Base-by-base conservation (phyloP, 1,140 invertebrate species). In the Ladona fulva region DNA sequence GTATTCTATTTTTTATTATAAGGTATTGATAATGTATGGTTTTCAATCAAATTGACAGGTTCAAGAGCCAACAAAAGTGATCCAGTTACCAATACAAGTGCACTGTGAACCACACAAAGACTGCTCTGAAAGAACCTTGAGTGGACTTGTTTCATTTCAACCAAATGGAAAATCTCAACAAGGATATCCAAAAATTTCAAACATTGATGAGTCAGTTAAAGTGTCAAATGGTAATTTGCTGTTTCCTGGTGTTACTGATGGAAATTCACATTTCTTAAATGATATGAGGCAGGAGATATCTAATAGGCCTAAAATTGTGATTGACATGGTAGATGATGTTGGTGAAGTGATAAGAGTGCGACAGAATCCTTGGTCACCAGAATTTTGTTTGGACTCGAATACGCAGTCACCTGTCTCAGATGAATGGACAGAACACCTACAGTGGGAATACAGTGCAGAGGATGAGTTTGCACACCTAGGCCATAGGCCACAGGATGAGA, bases 401-500 rank as follows among this genome's bases (percentile, higher is more conserved):
- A 19, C 14, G 5, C 52, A 66, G n/a, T 16, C 52, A 66, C 52
- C 52, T 6, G n/a, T 66, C 14, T 22, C 52, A 3, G n/a, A 12
- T 6, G 52, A 66, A 3, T 66, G 52, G 52, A 66, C 52, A 6
- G n/a, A 22, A 66, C 14, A 66, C 14, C 14, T 66, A 3, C 52
- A 66, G 16, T 66, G 52, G 52, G 52, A 22, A 66, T 66, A 19
- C n/a, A 22, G n/a, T 22, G 12, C n/a, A 19, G 52, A 66, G 14
- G 52, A 66, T 66, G 52, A 66, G n/a, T 66, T 66, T 66, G 52
- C n/a, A 66, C 52, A 16, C 81, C 87, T 92, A 81, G 91, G 91
- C 24, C 91, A 91, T 82, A 86, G 91, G 80, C 92, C 92, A 3
- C 92, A 93, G 83, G 92, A 93, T 83, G 91, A 92, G 86, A 91